Conservation (phyloP, 2,797 vertebrate genomes). For the Pantherophis alleghaniensis region DNA sequence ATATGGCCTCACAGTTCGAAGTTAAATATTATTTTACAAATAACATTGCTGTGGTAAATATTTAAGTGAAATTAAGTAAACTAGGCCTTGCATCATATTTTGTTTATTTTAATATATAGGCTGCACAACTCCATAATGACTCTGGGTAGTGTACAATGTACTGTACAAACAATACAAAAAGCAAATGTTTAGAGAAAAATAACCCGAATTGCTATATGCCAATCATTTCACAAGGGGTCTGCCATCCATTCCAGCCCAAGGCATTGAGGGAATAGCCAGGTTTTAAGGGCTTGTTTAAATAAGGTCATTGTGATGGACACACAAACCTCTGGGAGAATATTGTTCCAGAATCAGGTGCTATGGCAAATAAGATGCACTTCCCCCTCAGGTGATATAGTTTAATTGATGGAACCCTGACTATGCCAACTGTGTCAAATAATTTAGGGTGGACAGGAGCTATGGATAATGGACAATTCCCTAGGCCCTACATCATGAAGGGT, state of each 20-base stretch:
- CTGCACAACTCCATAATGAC: neutral
- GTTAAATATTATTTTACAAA: neutral
- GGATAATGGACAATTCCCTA: neutral
- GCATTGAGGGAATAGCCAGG: neutral
- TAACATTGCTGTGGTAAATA: neutral
- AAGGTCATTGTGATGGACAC: neutral
- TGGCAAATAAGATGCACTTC: neutral
- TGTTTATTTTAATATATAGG: neutral
- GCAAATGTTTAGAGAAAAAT: neutral
- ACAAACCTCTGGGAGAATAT: neutral
- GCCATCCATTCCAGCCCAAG: neutral
- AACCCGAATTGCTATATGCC: neutral
- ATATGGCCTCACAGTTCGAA: neutral
- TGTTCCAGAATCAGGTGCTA: neutral
- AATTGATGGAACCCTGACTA: neutral
- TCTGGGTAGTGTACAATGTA: neutral
- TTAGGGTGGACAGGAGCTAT: neutral
- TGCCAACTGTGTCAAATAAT: neutral
- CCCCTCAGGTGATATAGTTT: neutral
- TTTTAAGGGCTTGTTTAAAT: neutral
- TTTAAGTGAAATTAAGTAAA: neutral
- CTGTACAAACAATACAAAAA: neutral
- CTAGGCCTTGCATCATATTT: neutral
- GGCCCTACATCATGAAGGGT: neutral
- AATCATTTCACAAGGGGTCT: neutral